Conservation (phyloP, 2,113 vertebrate genomes). For the Sminthopsis crassicaudata region DNA sequence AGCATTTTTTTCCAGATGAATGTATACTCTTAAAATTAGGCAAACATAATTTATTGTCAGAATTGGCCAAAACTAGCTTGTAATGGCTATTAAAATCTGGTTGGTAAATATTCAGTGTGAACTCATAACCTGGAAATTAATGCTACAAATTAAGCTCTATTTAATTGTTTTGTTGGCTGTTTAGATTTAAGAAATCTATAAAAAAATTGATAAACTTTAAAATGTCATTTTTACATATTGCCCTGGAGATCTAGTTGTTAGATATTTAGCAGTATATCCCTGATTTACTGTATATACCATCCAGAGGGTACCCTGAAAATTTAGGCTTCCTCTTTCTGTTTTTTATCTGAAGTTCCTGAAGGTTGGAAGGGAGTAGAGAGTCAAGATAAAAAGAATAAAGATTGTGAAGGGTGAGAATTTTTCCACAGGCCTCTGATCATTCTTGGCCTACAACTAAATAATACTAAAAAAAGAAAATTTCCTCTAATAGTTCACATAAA, state of each 20-base stretch:
- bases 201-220: not conserved
- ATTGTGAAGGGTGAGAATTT: not conserved
- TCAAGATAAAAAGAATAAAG: not conserved
- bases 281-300: not conserved
- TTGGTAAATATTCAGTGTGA: not conserved
- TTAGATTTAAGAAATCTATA: not conserved
- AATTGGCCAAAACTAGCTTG: not conserved
- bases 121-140: not conserved
- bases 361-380: not conserved
- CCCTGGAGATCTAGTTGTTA: not conserved
- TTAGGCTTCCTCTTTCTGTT: not conserved
- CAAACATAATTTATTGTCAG: not conserved
- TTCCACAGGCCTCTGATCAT: not conserved
- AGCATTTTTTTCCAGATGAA: not conserved
- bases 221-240: not conserved
- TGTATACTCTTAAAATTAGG: not conserved
- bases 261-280: not conserved
- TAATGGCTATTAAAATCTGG: not conserved
- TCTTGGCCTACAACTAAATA: not conserved
- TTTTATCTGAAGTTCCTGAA: not conserved
- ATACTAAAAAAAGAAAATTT: not conserved
- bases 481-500: not conserved
- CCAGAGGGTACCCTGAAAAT: not conserved
- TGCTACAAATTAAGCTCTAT: not conserved
- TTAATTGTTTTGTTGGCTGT: not conserved